phyloP scores from a whole-genome alignment of 2,888 invertebrate species.

The Dione vanillae region DNA sequence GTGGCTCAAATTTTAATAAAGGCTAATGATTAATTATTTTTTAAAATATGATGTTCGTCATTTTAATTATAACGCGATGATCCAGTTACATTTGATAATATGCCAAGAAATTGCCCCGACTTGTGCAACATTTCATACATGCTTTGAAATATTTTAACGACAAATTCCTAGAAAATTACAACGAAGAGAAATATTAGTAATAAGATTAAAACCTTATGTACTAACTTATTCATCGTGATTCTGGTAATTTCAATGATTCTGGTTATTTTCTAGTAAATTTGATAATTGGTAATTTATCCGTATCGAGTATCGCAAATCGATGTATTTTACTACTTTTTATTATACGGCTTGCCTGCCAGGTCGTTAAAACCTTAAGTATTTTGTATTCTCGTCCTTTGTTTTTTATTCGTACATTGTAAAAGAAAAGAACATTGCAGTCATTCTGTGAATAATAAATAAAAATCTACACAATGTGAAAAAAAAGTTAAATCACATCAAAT shows the following conservation, averaged over 20 bases:
- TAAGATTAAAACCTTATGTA: background rate
- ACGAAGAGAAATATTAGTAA: conserved; percentile 9
- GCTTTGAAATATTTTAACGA: conserved; percentile 24
- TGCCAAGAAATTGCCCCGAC: conserved; percentile 31
- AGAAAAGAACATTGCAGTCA: no score
- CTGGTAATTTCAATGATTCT: background rate
- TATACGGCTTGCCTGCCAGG: no score
- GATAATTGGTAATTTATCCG: no score
- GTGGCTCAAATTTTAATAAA: background rate
- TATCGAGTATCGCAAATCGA: no score
- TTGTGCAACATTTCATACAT: conserved; percentile 32
- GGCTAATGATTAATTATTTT: background rate
- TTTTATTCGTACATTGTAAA: no score
- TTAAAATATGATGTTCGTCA: conserved; percentile 1
- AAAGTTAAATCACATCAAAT: no score
- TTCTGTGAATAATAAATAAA: no score
- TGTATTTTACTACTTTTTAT: no score
- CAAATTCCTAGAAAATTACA: conserved; percentile 21
- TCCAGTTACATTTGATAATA: conserved; percentile 33
- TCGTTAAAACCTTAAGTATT: no score
- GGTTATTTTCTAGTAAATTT: no score
- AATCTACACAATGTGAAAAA: no score
- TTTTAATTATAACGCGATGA: conserved; percentile 26
- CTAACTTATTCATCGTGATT: background rate
- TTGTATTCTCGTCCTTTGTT: no score